Percentiles rank a stretch among this genome's conserved stretches.
These are phyloP conservation scores for Hypanus sabinus DNA, from an alignment of 2,113 vertebrate species.

Conservation along the genomic window DNA sequence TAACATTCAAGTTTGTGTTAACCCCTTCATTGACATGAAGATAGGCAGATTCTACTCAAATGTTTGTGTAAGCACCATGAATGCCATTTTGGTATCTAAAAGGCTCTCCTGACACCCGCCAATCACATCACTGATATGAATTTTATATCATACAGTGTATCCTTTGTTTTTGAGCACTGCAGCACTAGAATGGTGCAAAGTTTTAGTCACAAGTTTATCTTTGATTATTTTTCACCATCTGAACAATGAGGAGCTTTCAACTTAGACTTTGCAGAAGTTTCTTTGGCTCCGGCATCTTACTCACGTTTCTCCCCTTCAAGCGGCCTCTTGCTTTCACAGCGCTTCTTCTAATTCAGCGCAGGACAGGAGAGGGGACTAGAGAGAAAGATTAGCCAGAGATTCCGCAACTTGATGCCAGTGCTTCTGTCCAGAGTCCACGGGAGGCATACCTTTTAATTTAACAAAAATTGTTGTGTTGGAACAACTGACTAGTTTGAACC, in stretches of 20 bases:
- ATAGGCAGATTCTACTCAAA: too few species aligned
- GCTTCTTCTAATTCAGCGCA: not conserved
- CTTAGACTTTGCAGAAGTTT: not conserved
- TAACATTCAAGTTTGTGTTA: too few species aligned
- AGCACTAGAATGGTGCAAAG: not conserved
- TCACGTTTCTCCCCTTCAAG: too few species aligned
- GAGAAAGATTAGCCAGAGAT: not conserved
- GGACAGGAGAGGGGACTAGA: not conserved
- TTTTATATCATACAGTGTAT: too few species aligned
- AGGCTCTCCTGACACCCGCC: too few species aligned
- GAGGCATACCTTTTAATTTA: not conserved
- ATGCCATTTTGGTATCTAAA: too few species aligned
- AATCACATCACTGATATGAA: too few species aligned
- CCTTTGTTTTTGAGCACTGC: not conserved
- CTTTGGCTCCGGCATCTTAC: not conserved
- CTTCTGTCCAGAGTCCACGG: not conserved
- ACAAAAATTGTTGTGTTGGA: not conserved
- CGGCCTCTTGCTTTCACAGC: not conserved
- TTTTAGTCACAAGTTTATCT: not conserved
- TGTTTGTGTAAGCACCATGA: too few species aligned
- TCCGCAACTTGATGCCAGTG: constrained; percentile 1
- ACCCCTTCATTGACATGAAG: too few species aligned
- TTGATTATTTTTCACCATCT: not conserved
- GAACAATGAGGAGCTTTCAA: not conserved
- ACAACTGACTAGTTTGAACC: not conserved